Percentiles rank a stretch among this genome's conserved stretches.
These are phyloP conservation scores for Chelmon rostratus DNA, from an alignment of 2,797 vertebrate species.

Conservation along the genomic window DNA sequence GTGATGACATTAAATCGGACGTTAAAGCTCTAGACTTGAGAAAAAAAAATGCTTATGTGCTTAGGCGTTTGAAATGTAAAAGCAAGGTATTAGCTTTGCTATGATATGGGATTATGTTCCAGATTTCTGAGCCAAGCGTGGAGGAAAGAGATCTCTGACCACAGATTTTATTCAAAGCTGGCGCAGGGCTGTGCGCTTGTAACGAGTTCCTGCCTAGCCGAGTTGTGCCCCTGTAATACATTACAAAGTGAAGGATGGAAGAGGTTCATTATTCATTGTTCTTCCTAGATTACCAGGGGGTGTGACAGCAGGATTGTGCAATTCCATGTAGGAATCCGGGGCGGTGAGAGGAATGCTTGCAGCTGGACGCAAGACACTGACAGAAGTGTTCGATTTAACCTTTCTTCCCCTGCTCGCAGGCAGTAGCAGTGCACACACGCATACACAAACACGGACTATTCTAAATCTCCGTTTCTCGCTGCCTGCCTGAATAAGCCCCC, in stretches of 20 bases:
- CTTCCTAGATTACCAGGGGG: conserved; percentile 73
- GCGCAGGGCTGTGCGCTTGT: conserved; percentile 14
- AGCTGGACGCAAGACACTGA: conserved; percentile 81
- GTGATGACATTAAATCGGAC: conserved; percentile 4
- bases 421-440: conserved; percentile 32
- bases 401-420: conserved; percentile 62
- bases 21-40: conserved; percentile 21
- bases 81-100: not conserved
- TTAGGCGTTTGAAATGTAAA: conserved; percentile 27
- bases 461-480: conserved; percentile 45
- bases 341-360: conserved; percentile 83
- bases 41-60: not conserved
- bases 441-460: conserved; percentile 49
- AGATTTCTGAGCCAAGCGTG: conserved; percentile 26
- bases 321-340: conserved; percentile 85
- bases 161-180: conserved; percentile 47
- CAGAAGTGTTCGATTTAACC: conserved; percentile 82
- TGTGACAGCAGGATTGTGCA: conserved; percentile 86
- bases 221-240: conserved; percentile 44
- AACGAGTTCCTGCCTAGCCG: conserved; percentile 46
- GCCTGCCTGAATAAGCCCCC: conserved; percentile 75
- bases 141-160: not conserved
- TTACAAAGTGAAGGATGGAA: conserved; percentile 54
- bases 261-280: conserved; percentile 76
- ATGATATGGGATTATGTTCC: conserved; percentile 8